These are phyloP conservation scores for Heteromyza rotundicornis DNA, from an alignment of 2,888 invertebrate genomes.

Conservation along the genomic window DNA sequence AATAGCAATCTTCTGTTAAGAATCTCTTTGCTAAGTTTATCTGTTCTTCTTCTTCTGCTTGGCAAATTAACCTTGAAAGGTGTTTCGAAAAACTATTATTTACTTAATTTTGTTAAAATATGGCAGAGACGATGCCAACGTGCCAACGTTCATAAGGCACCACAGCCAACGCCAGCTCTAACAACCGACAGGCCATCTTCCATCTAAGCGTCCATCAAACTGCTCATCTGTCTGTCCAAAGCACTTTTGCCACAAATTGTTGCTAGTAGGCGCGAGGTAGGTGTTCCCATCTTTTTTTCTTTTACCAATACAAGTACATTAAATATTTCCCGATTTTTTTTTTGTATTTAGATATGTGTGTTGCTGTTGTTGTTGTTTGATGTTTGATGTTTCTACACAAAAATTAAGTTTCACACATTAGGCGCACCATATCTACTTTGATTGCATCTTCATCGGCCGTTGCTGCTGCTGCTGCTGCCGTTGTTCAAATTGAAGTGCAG, in stretches of 20 bases:
- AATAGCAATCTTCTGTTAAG: neutral
- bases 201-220: neutral
- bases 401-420: conserved; percentile 27
- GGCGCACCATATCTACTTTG: conserved; percentile 18
- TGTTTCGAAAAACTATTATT: conserved; percentile 43
- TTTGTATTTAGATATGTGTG: neutral
- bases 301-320: neutral
- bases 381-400: neutral
- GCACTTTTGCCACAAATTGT: conserved; percentile 4
- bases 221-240: neutral
- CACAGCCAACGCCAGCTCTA: neutral
- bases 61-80: conserved; percentile 37
- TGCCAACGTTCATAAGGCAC: neutral
- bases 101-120: conserved; percentile 33
- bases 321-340: neutral
- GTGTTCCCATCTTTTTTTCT: conserved; percentile 9
- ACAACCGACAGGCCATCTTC: conserved; percentile 2
- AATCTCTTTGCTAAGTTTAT: neutral
- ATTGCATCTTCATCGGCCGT: conserved; percentile 21
- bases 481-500: conserved; percentile 3
- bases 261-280: conserved; percentile 20
- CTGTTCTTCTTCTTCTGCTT: neutral
- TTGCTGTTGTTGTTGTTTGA: conserved; percentile 3
- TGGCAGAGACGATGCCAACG: neutral
- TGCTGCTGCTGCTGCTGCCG: conserved; percentile 20